Base-by-base conservation (phyloP, 2,888 invertebrate genomes). In the Crepidodera aurea region DNA sequence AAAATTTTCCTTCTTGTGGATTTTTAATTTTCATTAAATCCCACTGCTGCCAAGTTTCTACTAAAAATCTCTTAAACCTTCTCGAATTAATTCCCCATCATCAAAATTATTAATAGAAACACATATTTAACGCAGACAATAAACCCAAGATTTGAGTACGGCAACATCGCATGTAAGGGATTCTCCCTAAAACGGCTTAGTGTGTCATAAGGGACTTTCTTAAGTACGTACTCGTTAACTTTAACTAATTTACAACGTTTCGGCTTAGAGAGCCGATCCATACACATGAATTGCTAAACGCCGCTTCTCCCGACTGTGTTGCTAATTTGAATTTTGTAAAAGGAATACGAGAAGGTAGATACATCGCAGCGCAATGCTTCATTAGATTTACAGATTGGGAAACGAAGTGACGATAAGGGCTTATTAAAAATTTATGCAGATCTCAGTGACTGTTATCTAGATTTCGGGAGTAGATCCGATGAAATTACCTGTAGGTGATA, bases 191-290 rank as follows among this genome's bases (percentile, higher is more conserved):
- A 72, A 70, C 67, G 67, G 71, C 72, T 72, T 72, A 72, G 72
- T 70, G 65, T 65, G 67, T 69, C 69, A 69, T 71, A 68, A 71
- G 71, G 70, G 71, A 69, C 68, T 62, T 56, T 68, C 66, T 69
- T 66, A 68, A 67, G 69, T 65, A 68, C 62, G 54, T 66, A 69
- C 68, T 68, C 68, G 65, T 68, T 69, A 68, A 66, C 67, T 67
- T 66, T 59, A 57, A 69, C 68, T 69, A 68, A 69, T 68, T 68
- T 64, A 68, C 60, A 57, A 59, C 60, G 62, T 62, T 68, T 65
- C 58, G 64, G 64, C 62, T 68, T 68, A 66, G 53, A 48, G 44
- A 27, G 51, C 25, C 51, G 62, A 51, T 51, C 50, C 54, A 50
- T 51, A 51, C 61, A 61, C 55, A 62, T 60, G 63, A 65, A 63